Evolutionary conservation across 2,888 invertebrate species (phyloP).

Genomic region (Drosophila paramelanica): DNA sequence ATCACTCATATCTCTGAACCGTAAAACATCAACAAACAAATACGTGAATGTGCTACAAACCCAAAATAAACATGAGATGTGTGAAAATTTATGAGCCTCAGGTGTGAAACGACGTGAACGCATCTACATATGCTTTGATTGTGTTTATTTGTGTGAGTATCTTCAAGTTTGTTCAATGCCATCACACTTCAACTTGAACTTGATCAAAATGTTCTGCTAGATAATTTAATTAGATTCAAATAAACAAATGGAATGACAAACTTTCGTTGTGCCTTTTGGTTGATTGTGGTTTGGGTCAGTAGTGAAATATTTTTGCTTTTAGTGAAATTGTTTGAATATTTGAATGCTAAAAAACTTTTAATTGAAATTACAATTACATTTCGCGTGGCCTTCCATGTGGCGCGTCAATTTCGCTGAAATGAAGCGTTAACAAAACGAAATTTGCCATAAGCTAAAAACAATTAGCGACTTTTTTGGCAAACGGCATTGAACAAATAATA

Average conservation of each 20-base stretch:
- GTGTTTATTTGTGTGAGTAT: conserved; percentile 51
- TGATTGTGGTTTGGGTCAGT: background rate
- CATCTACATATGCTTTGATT: conserved; percentile 39
- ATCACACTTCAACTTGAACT: conserved; percentile 69
- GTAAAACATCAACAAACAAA: conserved; percentile 15
- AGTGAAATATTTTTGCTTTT: conserved; percentile 29
- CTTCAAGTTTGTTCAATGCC: conserved; percentile 34
- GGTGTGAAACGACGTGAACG: conserved; percentile 60
- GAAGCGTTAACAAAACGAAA: conserved; percentile 36
- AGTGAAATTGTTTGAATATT: conserved; percentile 50
- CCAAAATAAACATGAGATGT: conserved; percentile 37
- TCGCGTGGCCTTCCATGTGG: conserved; percentile 21
- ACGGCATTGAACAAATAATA: conserved; percentile 16
- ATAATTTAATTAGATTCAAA: conserved; percentile 59
- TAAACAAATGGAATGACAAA: conserved; percentile 54
- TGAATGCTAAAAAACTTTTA: conserved; percentile 52
- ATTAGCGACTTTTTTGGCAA: conserved; percentile 37
- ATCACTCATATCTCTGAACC: conserved; percentile 15
- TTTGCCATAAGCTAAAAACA: conserved; percentile 20
- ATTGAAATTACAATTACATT: conserved; percentile 59
- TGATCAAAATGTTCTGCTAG: conserved; percentile 51
- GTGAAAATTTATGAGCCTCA: conserved; percentile 57
- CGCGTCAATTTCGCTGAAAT: conserved; percentile 43
- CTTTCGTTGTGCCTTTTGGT: conserved; percentile 6
- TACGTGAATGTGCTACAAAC: background rate